A percentile compares a stretch with the other conserved stretches of the same genome.
Conservation (phyloP, 2,797 vertebrate genomes). For the Steatocranus sp. region DNA sequence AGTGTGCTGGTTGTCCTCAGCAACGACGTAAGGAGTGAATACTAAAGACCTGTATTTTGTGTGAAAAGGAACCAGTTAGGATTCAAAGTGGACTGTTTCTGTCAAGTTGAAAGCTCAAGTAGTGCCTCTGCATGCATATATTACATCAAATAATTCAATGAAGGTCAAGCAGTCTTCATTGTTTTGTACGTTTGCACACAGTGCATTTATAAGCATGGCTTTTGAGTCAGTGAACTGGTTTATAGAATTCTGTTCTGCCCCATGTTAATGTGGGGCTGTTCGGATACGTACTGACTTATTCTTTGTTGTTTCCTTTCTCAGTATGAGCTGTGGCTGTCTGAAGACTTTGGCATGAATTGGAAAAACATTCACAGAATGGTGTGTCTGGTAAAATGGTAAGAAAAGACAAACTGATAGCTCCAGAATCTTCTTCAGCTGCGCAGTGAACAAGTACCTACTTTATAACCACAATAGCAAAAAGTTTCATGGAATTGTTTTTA, state of each 20-base stretch:
- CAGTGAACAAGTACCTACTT: neutral
- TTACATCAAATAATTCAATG: neutral
- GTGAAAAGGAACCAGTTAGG: neutral
- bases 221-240: neutral
- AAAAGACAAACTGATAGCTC: slow-evolving; percentile 7
- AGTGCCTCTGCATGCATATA: neutral
- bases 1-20: slow-evolving; percentile 79
- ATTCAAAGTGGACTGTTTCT: neutral
- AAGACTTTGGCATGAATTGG: slow-evolving; percentile 86
- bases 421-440: neutral
- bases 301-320: slow-evolving; percentile 52
- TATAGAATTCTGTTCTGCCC: neutral
- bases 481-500: neutral
- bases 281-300: neutral
- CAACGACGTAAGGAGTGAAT: slow-evolving; percentile 71
- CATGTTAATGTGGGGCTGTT: neutral
- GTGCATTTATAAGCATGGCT: slow-evolving; percentile 3
- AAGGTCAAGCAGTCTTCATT: neutral
- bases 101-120: neutral
- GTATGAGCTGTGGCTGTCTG: slow-evolving; percentile 89
- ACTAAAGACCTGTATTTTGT: neutral
- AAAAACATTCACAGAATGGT: slow-evolving; percentile 82
- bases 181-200: neutral
- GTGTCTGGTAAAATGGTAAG: slow-evolving; percentile 93
- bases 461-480: neutral